Evolutionary conservation across 2,797 vertebrate genomes (phyloP).

Genomic region (Sebastes dallii): DNA sequence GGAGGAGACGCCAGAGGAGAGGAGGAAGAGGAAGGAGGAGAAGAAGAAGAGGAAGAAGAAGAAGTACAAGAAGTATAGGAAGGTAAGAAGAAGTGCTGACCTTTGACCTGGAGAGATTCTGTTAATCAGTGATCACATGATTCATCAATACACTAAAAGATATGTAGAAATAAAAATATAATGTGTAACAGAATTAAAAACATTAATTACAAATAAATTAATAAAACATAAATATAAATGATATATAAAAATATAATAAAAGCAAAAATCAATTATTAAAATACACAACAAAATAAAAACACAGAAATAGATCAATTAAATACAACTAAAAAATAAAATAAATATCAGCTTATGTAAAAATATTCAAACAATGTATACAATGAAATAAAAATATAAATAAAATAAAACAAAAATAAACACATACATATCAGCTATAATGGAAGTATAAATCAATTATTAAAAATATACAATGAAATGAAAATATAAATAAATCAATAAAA

Average conservation of each 20-base stretch:
- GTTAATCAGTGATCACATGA: not conserved
- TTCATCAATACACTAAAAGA: not conserved
- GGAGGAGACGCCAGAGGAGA: slow-evolving; percentile 33
- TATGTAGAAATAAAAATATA: not conserved
- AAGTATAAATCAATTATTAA: no score
- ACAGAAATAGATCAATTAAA: not conserved
- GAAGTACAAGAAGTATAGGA: slow-evolving; percentile 66
- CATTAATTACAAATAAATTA: not conserved
- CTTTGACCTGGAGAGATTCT: not conserved
- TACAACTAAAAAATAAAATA: not conserved
- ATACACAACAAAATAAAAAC: not conserved
- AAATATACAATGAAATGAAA: not conserved
- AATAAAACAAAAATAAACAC: not conserved
- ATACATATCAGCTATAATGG: no score
- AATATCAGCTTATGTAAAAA: not conserved
- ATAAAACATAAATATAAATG: not conserved
- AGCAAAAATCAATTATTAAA: not conserved
- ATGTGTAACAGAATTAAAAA: not conserved
- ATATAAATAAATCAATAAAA: no score
- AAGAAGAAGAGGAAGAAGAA: slow-evolving; percentile 57
- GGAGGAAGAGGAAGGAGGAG: slow-evolving; percentile 51
- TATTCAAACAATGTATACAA: not conserved
- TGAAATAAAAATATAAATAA: not conserved
- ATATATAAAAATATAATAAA: not conserved
- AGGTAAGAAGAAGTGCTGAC: slow-evolving; percentile 53